Percentiles rank a stretch among this genome's conserved stretches.
phyloP scores from a whole-genome alignment of 2,888 invertebrate species.

The Brassicogethes aeneus region DNA sequence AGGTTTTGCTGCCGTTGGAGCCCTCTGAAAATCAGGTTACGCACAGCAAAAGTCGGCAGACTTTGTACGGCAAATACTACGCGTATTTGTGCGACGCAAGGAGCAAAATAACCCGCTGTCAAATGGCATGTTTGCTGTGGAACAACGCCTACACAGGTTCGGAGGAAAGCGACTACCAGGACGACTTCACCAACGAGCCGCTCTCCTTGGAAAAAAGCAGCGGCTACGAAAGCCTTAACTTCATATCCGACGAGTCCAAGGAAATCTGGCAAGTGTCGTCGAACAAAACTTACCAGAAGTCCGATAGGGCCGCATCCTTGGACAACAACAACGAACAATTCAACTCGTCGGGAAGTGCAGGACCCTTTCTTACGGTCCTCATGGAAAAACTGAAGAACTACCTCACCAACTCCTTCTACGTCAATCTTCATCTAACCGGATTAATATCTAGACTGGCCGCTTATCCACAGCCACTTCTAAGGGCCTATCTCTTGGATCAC shows the following conservation, averaged over 20 bases:
- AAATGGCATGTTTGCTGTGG: conserved; percentile 70
- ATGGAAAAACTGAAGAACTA: conserved; percentile 76
- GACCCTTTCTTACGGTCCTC: conserved; percentile 74
- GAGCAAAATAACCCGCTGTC: conserved; percentile 64
- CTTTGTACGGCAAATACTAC: conserved; percentile 71
- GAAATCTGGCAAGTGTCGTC: conserved; percentile 37
- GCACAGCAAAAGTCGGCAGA: conserved; percentile 50
- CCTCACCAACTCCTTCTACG: conserved; percentile 73
- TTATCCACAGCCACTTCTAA: conserved; percentile 81
- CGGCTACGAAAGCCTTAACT: conserved; percentile 66
- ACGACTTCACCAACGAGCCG: neutral
- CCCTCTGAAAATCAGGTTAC: conserved; percentile 38
- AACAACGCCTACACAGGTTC: conserved; percentile 67
- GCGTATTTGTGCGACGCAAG: conserved; percentile 82
- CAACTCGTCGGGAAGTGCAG: conserved; percentile 41
- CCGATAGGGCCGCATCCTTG: conserved; percentile 9
- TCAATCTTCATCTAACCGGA: conserved; percentile 82
- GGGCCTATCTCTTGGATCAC: conserved; percentile 80
- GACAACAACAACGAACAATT: conserved; percentile 43
- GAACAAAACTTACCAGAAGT: conserved; percentile 21
- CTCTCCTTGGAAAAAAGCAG: conserved; percentile 58
- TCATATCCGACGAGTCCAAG: conserved; percentile 45
- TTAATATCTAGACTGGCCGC: conserved; percentile 77
- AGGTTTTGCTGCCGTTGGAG: conserved; percentile 6
- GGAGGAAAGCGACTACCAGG: conserved; percentile 22